Conservation (phyloP, 2,797 vertebrate species). For the Sebastes aleutianus region DNA sequence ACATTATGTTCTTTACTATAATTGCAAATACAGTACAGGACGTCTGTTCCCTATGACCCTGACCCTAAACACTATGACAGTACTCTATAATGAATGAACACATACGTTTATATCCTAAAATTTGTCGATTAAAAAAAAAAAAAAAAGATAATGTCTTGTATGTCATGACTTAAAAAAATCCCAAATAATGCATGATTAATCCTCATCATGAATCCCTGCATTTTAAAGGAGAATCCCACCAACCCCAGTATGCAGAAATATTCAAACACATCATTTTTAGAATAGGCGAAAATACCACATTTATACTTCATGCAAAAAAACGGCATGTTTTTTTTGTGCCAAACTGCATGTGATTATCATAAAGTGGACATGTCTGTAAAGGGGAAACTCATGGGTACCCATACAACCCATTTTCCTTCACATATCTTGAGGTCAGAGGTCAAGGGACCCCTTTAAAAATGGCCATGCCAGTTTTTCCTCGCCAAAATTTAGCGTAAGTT, state of each 20-base stretch:
- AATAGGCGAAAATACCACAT: too few relatives aligned
- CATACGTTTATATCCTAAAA: background rate
- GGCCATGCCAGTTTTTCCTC: fast-evolving
- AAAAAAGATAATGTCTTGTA: background rate
- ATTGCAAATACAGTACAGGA: background rate
- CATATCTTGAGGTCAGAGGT: too few relatives aligned
- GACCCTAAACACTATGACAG: background rate
- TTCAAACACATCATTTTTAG: background rate
- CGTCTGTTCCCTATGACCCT: background rate
- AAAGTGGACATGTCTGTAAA: too few relatives aligned
- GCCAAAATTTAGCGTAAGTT: too few relatives aligned
- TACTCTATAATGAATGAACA: background rate
- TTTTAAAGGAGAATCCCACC: background rate
- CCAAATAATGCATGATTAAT: background rate
- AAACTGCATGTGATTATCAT: too few relatives aligned
- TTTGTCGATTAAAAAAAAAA: fast-evolving
- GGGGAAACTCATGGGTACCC: fast-evolving
- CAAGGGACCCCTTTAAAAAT: fast-evolving
- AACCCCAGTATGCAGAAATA: background rate
- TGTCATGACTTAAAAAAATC: background rate
- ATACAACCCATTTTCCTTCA: too few relatives aligned
- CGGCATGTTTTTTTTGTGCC: too few relatives aligned
- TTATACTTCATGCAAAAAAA: too few relatives aligned
- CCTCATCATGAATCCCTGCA: background rate
- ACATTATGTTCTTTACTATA: conserved; percentile 12